Percentiles rank a stretch among this genome's conserved stretches.
These are phyloP conservation scores for Bombus soroeensis DNA, from an alignment of 1,140 invertebrate species.

Conservation along the genomic window DNA sequence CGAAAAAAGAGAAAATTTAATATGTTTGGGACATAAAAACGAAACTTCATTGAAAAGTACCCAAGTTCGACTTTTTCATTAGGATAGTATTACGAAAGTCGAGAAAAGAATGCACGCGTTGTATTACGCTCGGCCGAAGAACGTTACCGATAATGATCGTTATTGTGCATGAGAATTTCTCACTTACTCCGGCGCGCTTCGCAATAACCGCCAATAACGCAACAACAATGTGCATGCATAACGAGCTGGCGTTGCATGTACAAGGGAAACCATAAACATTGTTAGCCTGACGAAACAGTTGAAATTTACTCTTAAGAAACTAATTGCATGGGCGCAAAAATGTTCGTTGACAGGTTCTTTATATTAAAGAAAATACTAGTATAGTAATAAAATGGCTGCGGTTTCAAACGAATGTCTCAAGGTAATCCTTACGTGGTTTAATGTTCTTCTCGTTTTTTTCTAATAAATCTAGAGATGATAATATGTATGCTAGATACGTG, in stretches of 20 bases:
- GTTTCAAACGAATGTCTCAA: too few relatives aligned
- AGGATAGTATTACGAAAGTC: slow-evolving; percentile 27
- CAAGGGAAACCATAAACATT: slow-evolving; percentile 55
- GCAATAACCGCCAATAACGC: slow-evolving; percentile 56
- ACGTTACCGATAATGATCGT: slow-evolving; percentile 51
- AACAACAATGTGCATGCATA: slow-evolving; percentile 57
- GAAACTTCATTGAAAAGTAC: neutral
- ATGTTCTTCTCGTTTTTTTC: neutral
- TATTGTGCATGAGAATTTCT: slow-evolving; percentile 51
- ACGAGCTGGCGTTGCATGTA: slow-evolving; percentile 47
- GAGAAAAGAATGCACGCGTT: slow-evolving; percentile 21
- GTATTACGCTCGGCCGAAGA: slow-evolving; percentile 39
- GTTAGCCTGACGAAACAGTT: slow-evolving; percentile 42
- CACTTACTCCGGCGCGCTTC: slow-evolving; percentile 40
- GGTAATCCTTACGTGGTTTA: neutral
- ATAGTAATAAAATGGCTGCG: slow-evolving; percentile 1
- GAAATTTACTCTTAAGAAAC: slow-evolving; percentile 12
- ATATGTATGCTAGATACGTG: too few relatives aligned
- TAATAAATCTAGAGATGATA: neutral
- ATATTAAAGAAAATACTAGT: too few relatives aligned
- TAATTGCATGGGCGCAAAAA: neutral
- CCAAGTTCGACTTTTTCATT: slow-evolving; percentile 18
- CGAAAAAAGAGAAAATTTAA: neutral
- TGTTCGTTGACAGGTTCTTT: neutral
- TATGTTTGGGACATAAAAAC: neutral